Evolutionary conservation across 2,888 invertebrate genomes (phyloP).

Genomic region (Fabriciana adippe): DNA sequence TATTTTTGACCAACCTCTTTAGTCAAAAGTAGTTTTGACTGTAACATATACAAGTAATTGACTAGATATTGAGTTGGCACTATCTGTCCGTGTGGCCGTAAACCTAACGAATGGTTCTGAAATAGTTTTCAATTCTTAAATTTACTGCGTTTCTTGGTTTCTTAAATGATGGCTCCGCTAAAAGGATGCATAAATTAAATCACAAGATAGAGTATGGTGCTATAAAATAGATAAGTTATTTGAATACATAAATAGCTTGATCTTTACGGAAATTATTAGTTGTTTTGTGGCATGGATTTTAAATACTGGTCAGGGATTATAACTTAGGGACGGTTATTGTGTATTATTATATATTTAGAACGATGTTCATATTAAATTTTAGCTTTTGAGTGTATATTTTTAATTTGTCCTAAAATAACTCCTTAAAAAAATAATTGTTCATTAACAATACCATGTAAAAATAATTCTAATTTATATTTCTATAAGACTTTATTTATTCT

Average conservation of each 20-base stretch:
- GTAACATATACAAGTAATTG: no score
- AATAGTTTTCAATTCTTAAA: slow-evolving; percentile 32
- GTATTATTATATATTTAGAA: no score
- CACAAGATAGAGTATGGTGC: not conserved
- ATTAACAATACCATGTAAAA: no score
- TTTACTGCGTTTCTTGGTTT: slow-evolving; percentile 21
- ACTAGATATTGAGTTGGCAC: not conserved
- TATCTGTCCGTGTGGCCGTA: slow-evolving; percentile 34
- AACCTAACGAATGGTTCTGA: slow-evolving; percentile 27
- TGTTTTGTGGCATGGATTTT: not conserved
- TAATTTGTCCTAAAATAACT: no score
- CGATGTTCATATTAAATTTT: no score
- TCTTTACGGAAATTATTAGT: slow-evolving; percentile 27
- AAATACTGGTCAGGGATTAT: not conserved
- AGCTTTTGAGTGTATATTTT: no score
- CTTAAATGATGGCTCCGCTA: slow-evolving; percentile 38
- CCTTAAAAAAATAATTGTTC: no score
- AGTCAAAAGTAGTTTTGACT: no score
- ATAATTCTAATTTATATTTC: no score
- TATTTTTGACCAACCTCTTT: no score
- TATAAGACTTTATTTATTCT: no score
- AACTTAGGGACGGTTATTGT: no score
- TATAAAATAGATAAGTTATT: slow-evolving; percentile 40
- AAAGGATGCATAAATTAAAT: slow-evolving; percentile 45
- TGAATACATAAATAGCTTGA: slow-evolving; percentile 38